These are phyloP conservation scores for Aegypius monachus DNA, from an alignment of 2,113 vertebrate genomes.

Conservation along the genomic window DNA sequence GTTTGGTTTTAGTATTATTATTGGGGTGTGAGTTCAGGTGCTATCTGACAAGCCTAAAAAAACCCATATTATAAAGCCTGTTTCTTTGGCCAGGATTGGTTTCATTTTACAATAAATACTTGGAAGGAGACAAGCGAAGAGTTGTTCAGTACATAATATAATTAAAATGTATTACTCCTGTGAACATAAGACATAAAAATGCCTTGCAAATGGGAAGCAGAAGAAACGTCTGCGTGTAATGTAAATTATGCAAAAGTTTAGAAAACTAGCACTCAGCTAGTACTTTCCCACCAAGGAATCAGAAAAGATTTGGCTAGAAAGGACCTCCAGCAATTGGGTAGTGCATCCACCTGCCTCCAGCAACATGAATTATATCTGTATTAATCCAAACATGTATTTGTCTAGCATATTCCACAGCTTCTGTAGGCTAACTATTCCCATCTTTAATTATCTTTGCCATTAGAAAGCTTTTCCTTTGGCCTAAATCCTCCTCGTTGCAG, in stretches of 20 bases:
- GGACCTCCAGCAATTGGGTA: neutral
- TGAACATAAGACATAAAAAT: neutral
- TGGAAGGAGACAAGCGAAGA: neutral
- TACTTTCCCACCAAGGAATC: neutral
- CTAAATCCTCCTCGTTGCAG: neutral
- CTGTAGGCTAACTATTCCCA: neutral
- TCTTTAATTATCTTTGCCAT: neutral
- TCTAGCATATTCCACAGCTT: neutral
- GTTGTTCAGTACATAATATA: neutral
- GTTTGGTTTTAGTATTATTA: neutral
- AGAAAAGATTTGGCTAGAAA: neutral
- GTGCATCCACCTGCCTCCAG: neutral
- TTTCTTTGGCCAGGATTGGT: neutral
- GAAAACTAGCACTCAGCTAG: neutral
- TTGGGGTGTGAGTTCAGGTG: neutral
- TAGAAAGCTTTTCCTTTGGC: neutral
- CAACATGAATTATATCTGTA: neutral
- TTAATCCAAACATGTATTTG: neutral
- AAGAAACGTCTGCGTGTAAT: neutral
- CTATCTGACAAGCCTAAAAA: neutral
- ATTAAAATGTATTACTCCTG: neutral
- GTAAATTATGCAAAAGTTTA: neutral
- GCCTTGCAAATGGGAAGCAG: neutral
- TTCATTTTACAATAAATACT: neutral
- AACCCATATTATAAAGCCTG: fast-evolving